Base-by-base conservation (phyloP, 2,888 invertebrate genomes). In the Cryptosula pallasiana region DNA sequence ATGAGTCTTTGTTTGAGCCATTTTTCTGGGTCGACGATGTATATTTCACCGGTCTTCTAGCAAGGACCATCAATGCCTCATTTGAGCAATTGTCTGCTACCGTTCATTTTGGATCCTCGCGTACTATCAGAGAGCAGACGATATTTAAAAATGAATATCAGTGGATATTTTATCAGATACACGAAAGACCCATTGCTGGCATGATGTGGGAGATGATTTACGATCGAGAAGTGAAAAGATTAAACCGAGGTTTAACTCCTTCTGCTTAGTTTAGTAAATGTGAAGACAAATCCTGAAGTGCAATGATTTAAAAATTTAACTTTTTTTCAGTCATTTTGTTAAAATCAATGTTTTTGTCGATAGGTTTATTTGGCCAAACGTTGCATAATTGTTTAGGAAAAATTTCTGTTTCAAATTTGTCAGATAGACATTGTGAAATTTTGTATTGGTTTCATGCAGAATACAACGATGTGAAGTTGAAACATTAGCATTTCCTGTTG, bases 21-120 rank as follows among this genome's bases (percentile, higher is more conserved):
- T 91, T 90, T 78, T 94, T 95, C 85, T 95, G 95, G 94, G 93
- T 95, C 73, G 95, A 95, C 80, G 95, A 95, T 81, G 90, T 92
- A 63, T 91, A 90, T 81, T 85, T 95, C 0, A 95, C 94, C 0
- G 95, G 95, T 0, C 87, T 93, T 70, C 84, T 94, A 25, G 80
- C 81, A 0, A 75, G 78, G 32, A 25, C 29, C 13, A 63, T 63
- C 16, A 63, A 63, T 32, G 63, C 27, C 2, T 29, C 63, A 5
- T 63, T 63, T 63, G 29, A 63, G 27, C 32, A 25, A n/a, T 63
- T 32, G 9, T 20, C 32, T 3, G 2, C 29, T 32, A 25, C 32
- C 2, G 32, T 63, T 32, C 63, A 27, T 63, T 9, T 63, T 25
- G 63, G 63, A 13, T 29, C 27, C n/a, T 32, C 63, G 25, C 63